Evolutionary conservation across 2,113 vertebrate genomes (phyloP).

Genomic region (Oplegnathus fasciatus): DNA sequence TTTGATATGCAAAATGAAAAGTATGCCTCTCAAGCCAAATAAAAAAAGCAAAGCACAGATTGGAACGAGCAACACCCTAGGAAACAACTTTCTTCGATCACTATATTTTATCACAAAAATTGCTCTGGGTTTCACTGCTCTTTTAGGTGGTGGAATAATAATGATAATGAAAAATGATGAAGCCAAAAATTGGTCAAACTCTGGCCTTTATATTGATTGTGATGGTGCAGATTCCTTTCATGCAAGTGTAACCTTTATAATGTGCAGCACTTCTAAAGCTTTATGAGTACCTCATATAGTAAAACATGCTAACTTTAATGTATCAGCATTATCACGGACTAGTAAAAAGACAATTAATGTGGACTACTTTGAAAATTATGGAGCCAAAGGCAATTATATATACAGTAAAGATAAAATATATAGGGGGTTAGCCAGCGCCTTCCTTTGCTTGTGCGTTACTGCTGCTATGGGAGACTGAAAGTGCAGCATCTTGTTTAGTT

Average conservation of each 20-base stretch:
- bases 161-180: background rate
- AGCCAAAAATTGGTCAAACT: background rate
- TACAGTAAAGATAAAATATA: no score
- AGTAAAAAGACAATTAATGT: no score
- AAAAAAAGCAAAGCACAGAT: slow-evolving; percentile 39
- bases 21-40: slow-evolving; percentile 47
- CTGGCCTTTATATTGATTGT: background rate
- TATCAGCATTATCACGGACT: no score
- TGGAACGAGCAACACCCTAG: background rate
- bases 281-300: background rate
- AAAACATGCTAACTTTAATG: background rate
- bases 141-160: slow-evolving; percentile 13
- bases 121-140: background rate
- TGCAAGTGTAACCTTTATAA: background rate
- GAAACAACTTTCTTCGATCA: slow-evolving; percentile 17
- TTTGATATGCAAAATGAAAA: slow-evolving; percentile 73
- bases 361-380: no score
- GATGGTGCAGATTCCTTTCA: background rate
- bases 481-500: background rate
- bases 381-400: no score
- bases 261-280: background rate
- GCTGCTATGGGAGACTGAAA: no score
- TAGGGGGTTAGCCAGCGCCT: no score
- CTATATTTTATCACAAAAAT: slow-evolving; percentile 11
- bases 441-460: no score